Base-by-base conservation (phyloP, 2,888 invertebrate genomes). In the Synergus gifuensis region DNA sequence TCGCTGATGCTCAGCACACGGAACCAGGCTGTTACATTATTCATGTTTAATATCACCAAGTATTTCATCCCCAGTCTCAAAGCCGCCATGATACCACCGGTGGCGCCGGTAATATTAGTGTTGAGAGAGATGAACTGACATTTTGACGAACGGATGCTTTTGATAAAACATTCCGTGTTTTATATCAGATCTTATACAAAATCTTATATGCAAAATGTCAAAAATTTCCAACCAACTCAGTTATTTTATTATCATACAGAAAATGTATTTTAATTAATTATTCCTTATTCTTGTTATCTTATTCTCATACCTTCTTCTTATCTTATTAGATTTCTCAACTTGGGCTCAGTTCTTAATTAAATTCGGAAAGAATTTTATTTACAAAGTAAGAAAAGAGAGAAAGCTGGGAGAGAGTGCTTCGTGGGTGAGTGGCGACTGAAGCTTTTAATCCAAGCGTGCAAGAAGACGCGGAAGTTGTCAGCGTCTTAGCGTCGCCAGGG, bases 21-120 rank as follows among this genome's bases (percentile, higher is more conserved):
- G 80, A 85, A 78, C 83, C 79, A 63, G 83, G 77, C 85, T 87
- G 88, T 90, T 91, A 89, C 91, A 91, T 91, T 91, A 91, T 91
- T 91, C 91, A 91, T 91, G 90, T 90, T 90, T 89, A 91, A 91
- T 91, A 91, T 90, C 89, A 89, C 89, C 87, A 88, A 90, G 89
- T 89, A 90, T 90, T 90, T 89, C 89, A 89, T 88, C 88, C 90
- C 87, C 85, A 80, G 46, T 22, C 86, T 86, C 85, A 89, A 88
- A 86, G 85, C 87, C 83, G 84, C 82, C 81, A 77, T 79, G 85
- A 81, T 82, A 85, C 84, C 83, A 85, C 86, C 84, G 83, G 83
- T 82, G 84, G 82, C 79, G 79, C 77, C 78, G 86, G 87, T 88
- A 86, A 87, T 87, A 86, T 87, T 87, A 86, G 86, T 54, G 81